Evolutionary conservation across 2,113 vertebrate species (phyloP), one percentile per base, ranked within the genome.

Genomic region (Genyomyrus donnyi): DNA sequence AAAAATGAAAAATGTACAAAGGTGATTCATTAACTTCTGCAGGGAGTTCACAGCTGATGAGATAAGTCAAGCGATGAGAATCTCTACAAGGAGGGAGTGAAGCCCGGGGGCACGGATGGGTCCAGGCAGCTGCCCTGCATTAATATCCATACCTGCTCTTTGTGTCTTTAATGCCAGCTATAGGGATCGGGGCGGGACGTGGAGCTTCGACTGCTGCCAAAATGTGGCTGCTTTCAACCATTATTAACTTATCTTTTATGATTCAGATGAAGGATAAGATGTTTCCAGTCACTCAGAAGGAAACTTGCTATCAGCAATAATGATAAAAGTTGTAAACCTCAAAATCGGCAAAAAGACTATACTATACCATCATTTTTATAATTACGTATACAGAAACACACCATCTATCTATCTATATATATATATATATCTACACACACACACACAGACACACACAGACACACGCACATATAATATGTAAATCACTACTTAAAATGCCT

Each of bases 1-100:
- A 53, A 19, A 87, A 39, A 56, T 53, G 48, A 87, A 53, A 87
- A 85, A 85, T 85, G 45, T 48, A 85, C 83, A 85, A 85, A 85
- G 45, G 42, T 50, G 50, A 53, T 87, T 87, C 50, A 87, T 53
- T 49, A 53, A 87, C 24, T 50, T 53, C 39, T 7, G 39, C 39
- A 46, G 19, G 45, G 83, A 83, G 35, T 83, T 52, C n/a, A 35
- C 48, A 48, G 48, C 21, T 86, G 46, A 49, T 17, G 85, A 87
- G 49, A 87, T 87, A 87, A 53, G 50, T 87, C 50, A 53, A 87
- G 48, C 49, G 10, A 35, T 15, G 15, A 21, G 50, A 87, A 87
- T 53, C 50, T 19, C 15, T 87, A 53, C 31, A 87, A 27, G 31
- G 85, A 42, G 85, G 49, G 35, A 87, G 50, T 53, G 62, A 50